Evolutionary conservation across 2,797 vertebrate species (phyloP), one percentile per base, ranked within the genome.

Genomic region (Podargus strigoides): DNA sequence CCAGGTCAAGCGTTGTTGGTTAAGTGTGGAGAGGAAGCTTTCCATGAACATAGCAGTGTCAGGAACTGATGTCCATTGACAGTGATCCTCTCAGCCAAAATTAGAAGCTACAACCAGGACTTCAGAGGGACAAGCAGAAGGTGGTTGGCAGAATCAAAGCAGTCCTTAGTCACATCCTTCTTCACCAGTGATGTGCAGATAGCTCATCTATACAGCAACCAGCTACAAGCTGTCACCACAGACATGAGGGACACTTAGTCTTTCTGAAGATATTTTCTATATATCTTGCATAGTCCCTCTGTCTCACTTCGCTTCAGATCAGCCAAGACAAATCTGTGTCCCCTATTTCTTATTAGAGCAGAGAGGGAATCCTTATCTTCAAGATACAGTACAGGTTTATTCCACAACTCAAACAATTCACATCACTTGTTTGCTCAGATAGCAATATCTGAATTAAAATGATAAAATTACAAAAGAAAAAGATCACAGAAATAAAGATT

Each of bases 201-300:
- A 55, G 28, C 46, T 36, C 4, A 0, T 3, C 37, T 6, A 10
- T 0, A 37, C 37, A 28, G 14, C 3, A 0, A 13, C 27, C 80
- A 86, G 62, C 73, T 42, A 80, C 49, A 74, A 68, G n/a, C 49
- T 32, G 27, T 36, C 24, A 13, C 88, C 72, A 50, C 91, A 77
- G 39, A 21, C 34, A 9, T 0, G 2, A 87, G n/a, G 23, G 52
- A 63, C 4, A 1, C 13, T 17, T n/a, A n/a, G 37, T 8, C 55
- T 32, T 7, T 10, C 36, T 62, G 74, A 55, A 55, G 55, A 5
- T 24, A 53, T 6, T 32, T 58, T 15, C 32, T 41, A 39, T 13
- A 0, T 10, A 62, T 20, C 44, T 70, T 41, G 22, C 67, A 17
- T 1, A 7, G 14, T 23, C 44, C 10, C 32, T 63, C 32, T 23